A percentile compares a stretch with the other conserved stretches of the same genome.
Evolutionary conservation across 2,797 vertebrate species (phyloP).

Genomic region (Enteromius viviparus): DNA sequence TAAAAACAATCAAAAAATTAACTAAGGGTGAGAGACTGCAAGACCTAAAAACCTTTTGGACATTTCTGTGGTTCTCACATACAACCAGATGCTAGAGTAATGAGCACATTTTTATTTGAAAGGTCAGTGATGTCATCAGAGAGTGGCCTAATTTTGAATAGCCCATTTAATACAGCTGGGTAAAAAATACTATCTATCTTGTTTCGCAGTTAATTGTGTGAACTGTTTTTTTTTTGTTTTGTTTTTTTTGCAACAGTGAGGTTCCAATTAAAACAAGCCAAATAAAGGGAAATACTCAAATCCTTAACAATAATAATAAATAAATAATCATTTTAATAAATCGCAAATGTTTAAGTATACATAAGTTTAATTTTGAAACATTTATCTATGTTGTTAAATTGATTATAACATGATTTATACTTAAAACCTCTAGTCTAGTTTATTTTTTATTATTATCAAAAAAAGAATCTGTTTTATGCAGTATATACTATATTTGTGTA

Average conservation of each 20-base stretch:
- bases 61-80: neutral
- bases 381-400: neutral
- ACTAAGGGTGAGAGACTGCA: neutral
- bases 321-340: no score
- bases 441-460: neutral
- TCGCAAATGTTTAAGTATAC: no score
- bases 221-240: neutral
- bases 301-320: neutral
- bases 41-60: neutral
- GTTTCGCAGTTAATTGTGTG: constrained; percentile 6
- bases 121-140: constrained; percentile 18
- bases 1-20: neutral
- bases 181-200: constrained; percentile 22
- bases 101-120: neutral
- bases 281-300: neutral
- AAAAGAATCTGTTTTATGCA: neutral
- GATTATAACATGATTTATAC: neutral
- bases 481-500: no score
- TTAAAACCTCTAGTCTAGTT: neutral
- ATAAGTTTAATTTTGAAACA: no score
- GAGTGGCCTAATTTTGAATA: neutral
- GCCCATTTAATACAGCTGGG: neutral
- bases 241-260: neutral
- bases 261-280: neutral
- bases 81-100: constrained; percentile 13